Evolutionary conservation across 2,797 vertebrate species (phyloP).

Genomic region (Odontamblyopus rebecca): DNA sequence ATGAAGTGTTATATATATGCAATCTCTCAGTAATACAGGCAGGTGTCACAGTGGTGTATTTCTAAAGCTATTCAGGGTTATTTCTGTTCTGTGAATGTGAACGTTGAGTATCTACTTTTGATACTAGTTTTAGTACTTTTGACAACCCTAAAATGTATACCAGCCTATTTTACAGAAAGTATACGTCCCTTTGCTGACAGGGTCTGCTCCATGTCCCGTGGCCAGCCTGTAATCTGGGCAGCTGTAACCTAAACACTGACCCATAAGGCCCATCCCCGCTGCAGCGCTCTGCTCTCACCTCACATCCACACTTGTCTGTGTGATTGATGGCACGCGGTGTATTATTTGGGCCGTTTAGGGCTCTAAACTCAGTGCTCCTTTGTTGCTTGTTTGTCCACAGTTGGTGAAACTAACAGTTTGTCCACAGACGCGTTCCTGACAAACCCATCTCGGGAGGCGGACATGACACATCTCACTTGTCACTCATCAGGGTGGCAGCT

Average conservation of each 20-base stretch:
- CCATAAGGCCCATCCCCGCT: not conserved
- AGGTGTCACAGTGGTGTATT: no score
- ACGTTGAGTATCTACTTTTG: no score
- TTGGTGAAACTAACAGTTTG: conserved; percentile 63
- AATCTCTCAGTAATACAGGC: no score
- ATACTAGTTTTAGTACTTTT: no score
- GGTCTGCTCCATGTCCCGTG: not conserved
- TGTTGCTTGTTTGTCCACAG: conserved; percentile 52
- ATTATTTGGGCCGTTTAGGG: conserved; percentile 17
- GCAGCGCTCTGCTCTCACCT: conserved; percentile 1
- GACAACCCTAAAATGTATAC: not conserved
- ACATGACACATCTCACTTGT: conserved; percentile 75
- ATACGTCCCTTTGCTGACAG: not conserved
- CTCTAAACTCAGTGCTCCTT: conserved; percentile 24
- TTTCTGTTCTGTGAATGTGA: no score
- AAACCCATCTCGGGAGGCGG: conserved; percentile 67
- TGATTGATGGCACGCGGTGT: conserved; percentile 2
- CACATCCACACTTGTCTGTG: conserved; percentile 13
- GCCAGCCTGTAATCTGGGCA: not conserved
- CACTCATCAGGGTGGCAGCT: conserved; percentile 70
- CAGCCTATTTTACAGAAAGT: not conserved
- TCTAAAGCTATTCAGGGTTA: no score
- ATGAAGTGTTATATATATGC: no score
- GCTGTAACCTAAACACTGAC: conserved; percentile 6
- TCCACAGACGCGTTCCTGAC: conserved; percentile 62